A percentile compares a stretch with the other conserved stretches of the same genome.
Conservation (phyloP, 1,140 invertebrate genomes). For the Aleiodes sp. region DNA sequence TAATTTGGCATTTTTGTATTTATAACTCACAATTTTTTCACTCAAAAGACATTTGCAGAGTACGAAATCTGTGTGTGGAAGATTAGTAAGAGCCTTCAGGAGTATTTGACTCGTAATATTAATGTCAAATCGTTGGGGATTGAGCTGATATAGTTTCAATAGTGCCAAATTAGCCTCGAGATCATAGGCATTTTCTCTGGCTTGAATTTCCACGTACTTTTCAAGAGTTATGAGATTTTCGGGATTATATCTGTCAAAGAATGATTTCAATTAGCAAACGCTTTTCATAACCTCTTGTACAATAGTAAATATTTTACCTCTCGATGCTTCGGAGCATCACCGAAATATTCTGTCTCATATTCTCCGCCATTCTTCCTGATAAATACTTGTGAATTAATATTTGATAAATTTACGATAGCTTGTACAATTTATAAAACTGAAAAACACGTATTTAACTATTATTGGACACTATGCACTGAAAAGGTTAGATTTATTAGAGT, state of each 20-base stretch:
- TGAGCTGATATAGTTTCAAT: conserved; percentile 91
- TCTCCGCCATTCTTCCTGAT: conserved; percentile 71
- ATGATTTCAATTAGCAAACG: not conserved
- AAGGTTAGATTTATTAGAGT: no score
- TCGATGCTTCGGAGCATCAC: conserved; percentile 82
- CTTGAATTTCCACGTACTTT: conserved; percentile 92
- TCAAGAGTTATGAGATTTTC: conserved; percentile 90
- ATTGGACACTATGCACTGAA: no score
- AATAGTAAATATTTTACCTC: conserved; percentile 67
- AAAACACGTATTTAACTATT: no score
- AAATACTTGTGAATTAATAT: not conserved
- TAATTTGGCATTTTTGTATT: not conserved
- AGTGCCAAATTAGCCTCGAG: conserved; percentile 96
- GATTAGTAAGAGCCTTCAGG: conserved; percentile 93
- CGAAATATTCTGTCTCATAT: conserved; percentile 79
- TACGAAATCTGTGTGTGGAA: conserved; percentile 96
- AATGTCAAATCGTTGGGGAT: conserved; percentile 87
- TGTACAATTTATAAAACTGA: not conserved
- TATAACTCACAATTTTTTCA: conserved; percentile 78
- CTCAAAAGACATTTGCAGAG: conserved; percentile 94
- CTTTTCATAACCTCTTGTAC: not conserved
- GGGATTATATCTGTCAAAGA: conserved; percentile 85
- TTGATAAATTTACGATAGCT: not conserved
- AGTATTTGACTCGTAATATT: conserved; percentile 87
- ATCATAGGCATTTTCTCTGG: conserved; percentile 93